These are phyloP conservation scores for Apogon talboti DNA, from an alignment of 2,797 vertebrate species.

Conservation along the genomic window DNA sequence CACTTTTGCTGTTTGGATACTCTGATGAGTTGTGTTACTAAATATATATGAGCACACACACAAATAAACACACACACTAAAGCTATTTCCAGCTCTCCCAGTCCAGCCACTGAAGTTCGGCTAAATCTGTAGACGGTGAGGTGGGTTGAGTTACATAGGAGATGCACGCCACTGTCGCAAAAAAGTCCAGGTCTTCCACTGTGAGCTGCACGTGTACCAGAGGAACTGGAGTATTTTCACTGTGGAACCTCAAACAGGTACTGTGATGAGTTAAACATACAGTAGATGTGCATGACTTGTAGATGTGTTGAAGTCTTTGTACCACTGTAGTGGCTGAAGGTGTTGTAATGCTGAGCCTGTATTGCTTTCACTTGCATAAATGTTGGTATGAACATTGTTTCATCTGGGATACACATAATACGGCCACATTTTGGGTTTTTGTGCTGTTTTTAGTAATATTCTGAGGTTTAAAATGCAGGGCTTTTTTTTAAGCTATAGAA, in stretches of 20 bases:
- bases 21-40: conserved; percentile 51
- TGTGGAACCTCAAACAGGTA: conserved; percentile 56
- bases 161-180: conserved; percentile 42
- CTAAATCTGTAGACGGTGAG: conserved; percentile 63
- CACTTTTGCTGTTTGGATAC: conserved; percentile 16
- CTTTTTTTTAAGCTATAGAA: too few relatives aligned
- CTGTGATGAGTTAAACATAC: conserved; percentile 3
- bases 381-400: neutral
- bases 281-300: too few relatives aligned
- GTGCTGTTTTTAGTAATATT: too few relatives aligned
- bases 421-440: too few relatives aligned
- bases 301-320: too few relatives aligned
- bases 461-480: too few relatives aligned
- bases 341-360: neutral
- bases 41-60: conserved; percentile 49
- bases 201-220: neutral
- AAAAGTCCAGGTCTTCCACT: conserved; percentile 14
- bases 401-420: too few relatives aligned
- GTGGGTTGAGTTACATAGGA: conserved; percentile 73
- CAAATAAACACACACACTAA: conserved; percentile 28
- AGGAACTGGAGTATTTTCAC: conserved; percentile 1
- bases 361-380: conserved; percentile 6
- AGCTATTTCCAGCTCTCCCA: conserved; percentile 77
- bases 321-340: neutral
- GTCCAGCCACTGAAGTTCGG: conserved; percentile 53